A percentile compares a stretch with the other conserved stretches of the same genome.
These are phyloP conservation scores for Hirudinaria manillensis DNA, from an alignment of 2,888 invertebrate genomes.

Conservation along the genomic window DNA sequence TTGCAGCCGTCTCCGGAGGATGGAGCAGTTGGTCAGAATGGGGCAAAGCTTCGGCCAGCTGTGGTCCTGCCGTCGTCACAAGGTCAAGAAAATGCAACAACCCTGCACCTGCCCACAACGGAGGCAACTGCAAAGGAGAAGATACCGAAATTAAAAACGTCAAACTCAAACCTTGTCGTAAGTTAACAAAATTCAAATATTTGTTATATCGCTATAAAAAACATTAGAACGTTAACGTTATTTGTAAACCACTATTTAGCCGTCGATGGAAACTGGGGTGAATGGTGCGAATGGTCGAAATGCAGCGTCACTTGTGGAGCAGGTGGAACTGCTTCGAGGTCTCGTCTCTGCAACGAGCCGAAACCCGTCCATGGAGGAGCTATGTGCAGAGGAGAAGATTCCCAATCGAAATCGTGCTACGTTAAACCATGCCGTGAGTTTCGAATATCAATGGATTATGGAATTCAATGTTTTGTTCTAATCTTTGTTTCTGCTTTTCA, in stretches of 20 bases:
- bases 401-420: slow-evolving; percentile 45
- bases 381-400: slow-evolving; percentile 44
- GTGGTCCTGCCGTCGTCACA: slow-evolving; percentile 32
- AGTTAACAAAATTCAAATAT: slow-evolving; percentile 5
- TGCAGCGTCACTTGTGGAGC: slow-evolving; percentile 36
- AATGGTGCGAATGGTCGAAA: slow-evolving; percentile 36
- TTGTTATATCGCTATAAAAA: too few relatives aligned
- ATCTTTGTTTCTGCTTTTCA: background rate
- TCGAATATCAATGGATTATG: background rate
- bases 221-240: slow-evolving; percentile 25
- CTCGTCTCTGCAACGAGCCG: slow-evolving; percentile 35
- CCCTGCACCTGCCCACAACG: slow-evolving; percentile 28
- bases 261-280: slow-evolving; percentile 38
- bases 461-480: slow-evolving; percentile 8
- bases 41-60: slow-evolving; percentile 32
- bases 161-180: slow-evolving; percentile 32
- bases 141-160: slow-evolving; percentile 22
- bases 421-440: slow-evolving; percentile 41
- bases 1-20: slow-evolving; percentile 33
- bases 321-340: slow-evolving; percentile 30
- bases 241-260: background rate
- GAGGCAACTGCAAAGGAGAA: slow-evolving; percentile 26
- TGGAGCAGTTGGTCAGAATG: slow-evolving; percentile 39
- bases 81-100: slow-evolving; percentile 34
- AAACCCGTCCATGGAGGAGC: slow-evolving; percentile 34